Conservation (phyloP, 1,140 invertebrate genomes). For the Wiebesia pumilae region DNA sequence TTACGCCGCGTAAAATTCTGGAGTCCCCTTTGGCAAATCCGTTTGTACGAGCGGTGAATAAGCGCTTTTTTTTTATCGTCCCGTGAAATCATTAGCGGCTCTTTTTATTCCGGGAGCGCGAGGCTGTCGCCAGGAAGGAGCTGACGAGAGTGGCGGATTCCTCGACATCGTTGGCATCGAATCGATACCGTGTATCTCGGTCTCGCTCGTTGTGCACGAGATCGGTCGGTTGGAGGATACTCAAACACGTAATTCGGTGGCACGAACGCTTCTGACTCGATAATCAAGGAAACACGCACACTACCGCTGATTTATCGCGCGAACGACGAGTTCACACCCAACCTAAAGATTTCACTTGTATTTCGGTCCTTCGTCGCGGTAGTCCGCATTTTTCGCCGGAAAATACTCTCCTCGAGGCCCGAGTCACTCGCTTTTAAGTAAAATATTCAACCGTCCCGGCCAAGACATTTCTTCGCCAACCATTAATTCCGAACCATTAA, state of each 20-base stretch:
- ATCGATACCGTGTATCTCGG: too few relatives aligned
- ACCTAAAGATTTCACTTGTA: background rate
- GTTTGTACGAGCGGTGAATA: background rate
- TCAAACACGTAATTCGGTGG: background rate
- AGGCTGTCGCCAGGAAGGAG: too few relatives aligned
- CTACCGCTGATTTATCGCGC: too few relatives aligned
- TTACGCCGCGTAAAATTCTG: background rate
- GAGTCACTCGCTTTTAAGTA: background rate
- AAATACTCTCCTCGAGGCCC: too few relatives aligned
- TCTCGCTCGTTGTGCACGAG: too few relatives aligned
- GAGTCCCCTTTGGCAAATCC: background rate
- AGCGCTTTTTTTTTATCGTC: background rate
- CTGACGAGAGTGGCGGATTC: too few relatives aligned
- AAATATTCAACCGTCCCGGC: background rate
- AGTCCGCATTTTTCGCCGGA: background rate
- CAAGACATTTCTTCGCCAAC: background rate
- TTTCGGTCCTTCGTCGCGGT: background rate
- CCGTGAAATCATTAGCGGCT: background rate
- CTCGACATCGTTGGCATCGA: too few relatives aligned
- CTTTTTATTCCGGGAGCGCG: background rate
- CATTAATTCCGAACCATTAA: slow-evolving; percentile 23
- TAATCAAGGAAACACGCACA: background rate
- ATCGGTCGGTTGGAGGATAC: background rate
- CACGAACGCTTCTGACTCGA: background rate
- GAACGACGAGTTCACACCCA: too few relatives aligned